Conservation (phyloP, 2,113 vertebrate genomes). For the Xiphorhynchus elegans region DNA sequence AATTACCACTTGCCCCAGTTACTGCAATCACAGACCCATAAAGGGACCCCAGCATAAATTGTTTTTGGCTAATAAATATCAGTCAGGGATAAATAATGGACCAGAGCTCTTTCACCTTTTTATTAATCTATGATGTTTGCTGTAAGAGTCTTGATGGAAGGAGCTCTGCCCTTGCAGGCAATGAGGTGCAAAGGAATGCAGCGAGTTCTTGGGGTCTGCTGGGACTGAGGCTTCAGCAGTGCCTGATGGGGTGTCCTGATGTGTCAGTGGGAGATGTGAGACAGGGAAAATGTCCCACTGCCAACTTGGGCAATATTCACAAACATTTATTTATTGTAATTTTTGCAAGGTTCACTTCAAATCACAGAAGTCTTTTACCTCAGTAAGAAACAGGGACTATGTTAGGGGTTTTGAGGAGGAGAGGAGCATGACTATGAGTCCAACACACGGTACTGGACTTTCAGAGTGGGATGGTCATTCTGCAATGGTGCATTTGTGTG, state of each 20-base stretch:
- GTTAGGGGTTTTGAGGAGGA: neutral
- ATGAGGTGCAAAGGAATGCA: neutral
- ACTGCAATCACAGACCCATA: constrained; percentile 13
- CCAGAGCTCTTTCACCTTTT: constrained; percentile 25
- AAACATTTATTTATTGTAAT: neutral
- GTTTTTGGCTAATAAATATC: constrained; percentile 30
- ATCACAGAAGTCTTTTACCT: neutral
- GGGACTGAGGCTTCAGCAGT: neutral
- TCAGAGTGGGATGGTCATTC: rapidly evolving
- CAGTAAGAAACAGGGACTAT: neutral
- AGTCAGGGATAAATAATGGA: constrained; percentile 31
- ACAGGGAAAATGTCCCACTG: rapidly evolving
- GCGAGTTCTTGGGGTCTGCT: neutral
- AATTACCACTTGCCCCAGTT: constrained; percentile 38
- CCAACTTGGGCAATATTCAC: rapidly evolving
- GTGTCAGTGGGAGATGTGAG: rapidly evolving
- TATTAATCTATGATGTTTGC: constrained; percentile 13
- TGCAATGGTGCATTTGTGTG: neutral
- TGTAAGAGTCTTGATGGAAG: neutral
- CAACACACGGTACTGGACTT: rapidly evolving
- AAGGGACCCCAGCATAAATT: neutral
- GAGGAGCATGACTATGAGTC: neutral
- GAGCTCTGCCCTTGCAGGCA: neutral
- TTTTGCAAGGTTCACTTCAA: neutral
- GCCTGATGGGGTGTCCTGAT: neutral